A percentile compares a stretch with the other conserved stretches of the same genome.
phyloP scores from a whole-genome alignment of 2,888 invertebrate genomes.

The Drosophila putrida region DNA sequence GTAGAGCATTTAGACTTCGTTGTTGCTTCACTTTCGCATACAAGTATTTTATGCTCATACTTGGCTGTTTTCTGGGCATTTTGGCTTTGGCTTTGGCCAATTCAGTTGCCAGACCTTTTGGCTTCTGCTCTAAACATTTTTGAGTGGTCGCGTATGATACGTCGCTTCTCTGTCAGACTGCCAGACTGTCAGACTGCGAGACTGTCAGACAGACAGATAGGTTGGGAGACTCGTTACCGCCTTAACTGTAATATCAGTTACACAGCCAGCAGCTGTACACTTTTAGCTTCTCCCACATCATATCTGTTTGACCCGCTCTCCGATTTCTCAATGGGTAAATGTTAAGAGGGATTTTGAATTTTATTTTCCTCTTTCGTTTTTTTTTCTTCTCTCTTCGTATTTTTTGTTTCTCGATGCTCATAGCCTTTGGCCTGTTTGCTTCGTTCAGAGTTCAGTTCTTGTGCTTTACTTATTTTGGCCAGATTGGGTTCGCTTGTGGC shows the following conservation, averaged over 20 bases:
- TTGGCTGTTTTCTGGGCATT: conserved; percentile 27
- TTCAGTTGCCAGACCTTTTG: conserved; percentile 38
- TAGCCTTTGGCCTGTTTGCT: conserved; percentile 26
- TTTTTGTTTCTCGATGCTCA: conserved; percentile 1
- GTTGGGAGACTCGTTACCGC: conserved; percentile 71
- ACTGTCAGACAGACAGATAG: neutral
- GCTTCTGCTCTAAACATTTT: conserved; percentile 48
- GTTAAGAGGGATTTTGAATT: conserved; percentile 26
- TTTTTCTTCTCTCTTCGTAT: conserved; percentile 10
- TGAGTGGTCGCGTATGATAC: conserved; percentile 53
- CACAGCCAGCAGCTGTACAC: conserved; percentile 37
- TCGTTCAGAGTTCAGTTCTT: conserved; percentile 18
- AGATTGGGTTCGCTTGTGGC: conserved; percentile 66
- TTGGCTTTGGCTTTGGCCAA: conserved; percentile 38
- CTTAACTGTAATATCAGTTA: conserved; percentile 79
- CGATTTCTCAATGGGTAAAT: conserved; percentile 44
- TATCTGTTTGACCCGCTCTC: conserved; percentile 28
- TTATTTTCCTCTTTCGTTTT: conserved; percentile 11
- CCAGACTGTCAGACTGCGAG: neutral
- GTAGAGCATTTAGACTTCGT: conserved; percentile 22
- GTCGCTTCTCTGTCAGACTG: conserved; percentile 33
- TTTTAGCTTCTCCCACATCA: conserved; percentile 34
- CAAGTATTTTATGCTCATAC: conserved; percentile 49
- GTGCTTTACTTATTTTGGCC: conserved; percentile 58
- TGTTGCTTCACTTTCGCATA: neutral